Conservation (phyloP, 2,113 vertebrate species). For the Ciconia maguari region DNA sequence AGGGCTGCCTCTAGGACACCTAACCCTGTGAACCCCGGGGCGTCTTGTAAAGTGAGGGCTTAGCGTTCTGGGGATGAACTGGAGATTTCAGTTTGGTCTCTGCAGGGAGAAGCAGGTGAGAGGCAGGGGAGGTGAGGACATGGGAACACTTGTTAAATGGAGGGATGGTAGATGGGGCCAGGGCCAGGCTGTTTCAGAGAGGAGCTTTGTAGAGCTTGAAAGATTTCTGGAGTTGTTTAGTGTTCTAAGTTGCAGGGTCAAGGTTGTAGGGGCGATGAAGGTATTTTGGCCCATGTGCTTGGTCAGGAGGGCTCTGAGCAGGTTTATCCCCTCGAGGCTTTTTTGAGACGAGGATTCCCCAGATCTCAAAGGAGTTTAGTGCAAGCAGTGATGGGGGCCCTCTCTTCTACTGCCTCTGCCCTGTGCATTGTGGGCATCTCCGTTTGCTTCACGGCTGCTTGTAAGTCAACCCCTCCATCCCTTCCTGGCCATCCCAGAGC, state of each 20-base stretch:
- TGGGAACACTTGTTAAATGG: not conserved
- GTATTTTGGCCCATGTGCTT: not conserved
- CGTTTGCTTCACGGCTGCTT: not conserved
- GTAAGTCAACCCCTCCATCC: not conserved
- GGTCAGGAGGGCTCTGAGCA: not conserved
- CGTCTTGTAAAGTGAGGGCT: not conserved
- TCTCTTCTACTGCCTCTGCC: not conserved
- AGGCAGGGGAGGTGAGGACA: not conserved
- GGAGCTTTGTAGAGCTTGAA: not conserved
- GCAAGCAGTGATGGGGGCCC: not conserved
- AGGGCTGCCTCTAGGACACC: not conserved
- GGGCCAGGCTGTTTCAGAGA: not conserved
- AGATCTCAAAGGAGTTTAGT: not conserved
- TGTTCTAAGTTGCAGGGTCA: not conserved
- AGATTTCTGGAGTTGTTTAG: not conserved
- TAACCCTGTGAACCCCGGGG: not conserved
- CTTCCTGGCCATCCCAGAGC: not conserved
- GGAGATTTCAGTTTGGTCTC: not conserved
- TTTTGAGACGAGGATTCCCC: not conserved
- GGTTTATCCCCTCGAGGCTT: not conserved
- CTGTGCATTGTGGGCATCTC: not conserved
- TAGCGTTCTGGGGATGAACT: not conserved
- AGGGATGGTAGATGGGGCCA: too few species aligned
- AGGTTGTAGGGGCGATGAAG: not conserved
- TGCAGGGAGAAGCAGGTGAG: not conserved